These are phyloP conservation scores for Chrysemys picta DNA, from an alignment of 2,113 vertebrate species.

Conservation along the genomic window DNA sequence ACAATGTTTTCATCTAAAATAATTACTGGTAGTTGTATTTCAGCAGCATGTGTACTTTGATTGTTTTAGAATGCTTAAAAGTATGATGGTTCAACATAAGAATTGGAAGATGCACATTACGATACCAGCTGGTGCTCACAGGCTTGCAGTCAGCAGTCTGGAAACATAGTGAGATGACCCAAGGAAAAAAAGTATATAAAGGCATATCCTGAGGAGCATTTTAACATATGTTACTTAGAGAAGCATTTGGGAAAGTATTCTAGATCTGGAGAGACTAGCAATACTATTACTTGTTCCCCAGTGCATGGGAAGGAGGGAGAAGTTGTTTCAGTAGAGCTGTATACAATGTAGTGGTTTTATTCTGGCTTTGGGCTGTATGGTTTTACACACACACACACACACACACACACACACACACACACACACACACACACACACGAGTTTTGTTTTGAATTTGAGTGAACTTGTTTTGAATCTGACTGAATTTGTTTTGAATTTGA, in stretches of 20 bases:
- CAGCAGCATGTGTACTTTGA: neutral
- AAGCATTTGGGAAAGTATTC: neutral
- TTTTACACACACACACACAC: neutral
- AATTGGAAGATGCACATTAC: neutral
- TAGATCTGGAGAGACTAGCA: neutral
- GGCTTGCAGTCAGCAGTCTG: neutral
- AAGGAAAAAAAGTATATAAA: neutral
- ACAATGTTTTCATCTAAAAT: neutral
- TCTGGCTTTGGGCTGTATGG: neutral
- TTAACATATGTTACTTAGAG: neutral
- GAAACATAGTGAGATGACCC: neutral
- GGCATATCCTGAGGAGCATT: neutral
- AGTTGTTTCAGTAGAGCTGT: neutral
- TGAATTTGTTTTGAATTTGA: neutral
- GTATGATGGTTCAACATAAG: neutral
- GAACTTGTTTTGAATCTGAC: no score
- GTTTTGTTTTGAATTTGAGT: neutral
- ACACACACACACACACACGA: no score
- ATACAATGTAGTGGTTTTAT: neutral
- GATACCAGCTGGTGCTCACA: neutral
- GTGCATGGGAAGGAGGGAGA: accelerated
- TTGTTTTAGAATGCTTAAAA: neutral
- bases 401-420: neutral
- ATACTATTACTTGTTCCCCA: neutral
- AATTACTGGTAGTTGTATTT: neutral